Evolutionary conservation across 2,888 invertebrate genomes (phyloP), one percentile per base, ranked within the genome.

Genomic region (Chalcosyrphus nemorum): DNA sequence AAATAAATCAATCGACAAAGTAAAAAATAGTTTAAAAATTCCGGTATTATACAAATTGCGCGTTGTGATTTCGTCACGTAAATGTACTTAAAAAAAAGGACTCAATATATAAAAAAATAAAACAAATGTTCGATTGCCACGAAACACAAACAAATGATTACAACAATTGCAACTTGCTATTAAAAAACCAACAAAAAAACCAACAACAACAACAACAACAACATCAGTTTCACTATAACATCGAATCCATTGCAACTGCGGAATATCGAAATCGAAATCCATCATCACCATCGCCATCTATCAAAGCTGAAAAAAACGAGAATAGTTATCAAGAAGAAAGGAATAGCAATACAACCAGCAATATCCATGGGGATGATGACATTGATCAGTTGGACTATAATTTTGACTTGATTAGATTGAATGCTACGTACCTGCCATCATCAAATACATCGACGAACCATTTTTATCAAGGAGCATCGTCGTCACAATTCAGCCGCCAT

Each of bases 111-210:
- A 56, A 43, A 24, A 43, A 35, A 35, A 57, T 35, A 45, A 65
- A 78, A 56, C 80, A 78, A 84, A 84, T 84, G 84, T 80, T 74
- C 56, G 57, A 75, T 84, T 84, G 84, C 65, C 80, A 84, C 63
- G 84, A 84, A 75, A 78, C 80, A 78, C 84, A 84, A 84, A 75
- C 63, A 84, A 78, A 70, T 65, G 68, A 78, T 41, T 71, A 63
- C 56, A 81, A 81, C 43, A 77, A 82, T 77, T 52, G 61, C 63
- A 75, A 84, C 41, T 70, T 78, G 61, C 54, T 84, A 70, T 56
- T 84, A 50, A 70, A 70, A 43, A 54, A 59, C 71, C 66, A 77
- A 68, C 59, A 82, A 77, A 59, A 77, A 77, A 24, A 78, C 75
- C 63, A 77, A 45, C 77, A 84, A n/a, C n/a, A 59, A 76, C 66